These are phyloP conservation scores for Enteromius trimaculatus DNA, from an alignment of 2,797 vertebrate genomes.

Conservation along the genomic window DNA sequence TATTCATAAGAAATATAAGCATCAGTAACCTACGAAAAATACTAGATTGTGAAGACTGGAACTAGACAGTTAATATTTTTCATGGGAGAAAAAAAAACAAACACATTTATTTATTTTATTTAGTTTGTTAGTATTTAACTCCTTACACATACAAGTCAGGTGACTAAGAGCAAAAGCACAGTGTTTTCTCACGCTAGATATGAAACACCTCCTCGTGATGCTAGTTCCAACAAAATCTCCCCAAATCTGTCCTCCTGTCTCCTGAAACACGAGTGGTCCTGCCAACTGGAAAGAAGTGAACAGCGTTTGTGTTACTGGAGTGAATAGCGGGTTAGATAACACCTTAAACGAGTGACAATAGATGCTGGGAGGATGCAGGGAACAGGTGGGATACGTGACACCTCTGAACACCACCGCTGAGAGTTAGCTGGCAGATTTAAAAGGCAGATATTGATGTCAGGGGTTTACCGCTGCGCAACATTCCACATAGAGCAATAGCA, in stretches of 20 bases:
- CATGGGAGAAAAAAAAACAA: not conserved
- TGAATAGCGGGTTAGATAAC: constrained; percentile 57
- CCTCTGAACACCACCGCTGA: constrained; percentile 50
- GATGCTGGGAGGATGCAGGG: constrained; percentile 48
- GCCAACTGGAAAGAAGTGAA: constrained; percentile 36
- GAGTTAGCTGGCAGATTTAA: constrained; percentile 60
- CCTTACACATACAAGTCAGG: not conserved
- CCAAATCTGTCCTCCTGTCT: constrained; percentile 31
- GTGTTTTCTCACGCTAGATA: constrained; percentile 40
- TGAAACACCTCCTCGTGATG: constrained; percentile 2
- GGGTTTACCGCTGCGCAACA: constrained; percentile 65
- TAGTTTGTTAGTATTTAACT: too few relatives aligned
- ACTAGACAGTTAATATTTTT: not conserved
- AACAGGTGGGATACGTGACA: constrained; percentile 54
- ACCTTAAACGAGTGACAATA: constrained; percentile 60
- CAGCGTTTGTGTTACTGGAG: constrained; percentile 42
- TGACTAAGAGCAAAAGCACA: constrained; percentile 40
- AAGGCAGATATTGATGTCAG: constrained; percentile 64
- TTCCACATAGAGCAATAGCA: constrained; percentile 57
- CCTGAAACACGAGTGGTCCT: constrained; percentile 49
- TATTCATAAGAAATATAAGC: constrained; percentile 4
- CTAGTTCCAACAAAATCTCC: constrained; percentile 32
- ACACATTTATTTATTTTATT: too few relatives aligned
- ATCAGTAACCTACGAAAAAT: not conserved
- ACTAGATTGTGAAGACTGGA: not conserved